phyloP scores from a whole-genome alignment of 2,888 invertebrate genomes.

The Lycaena phlaeas region DNA sequence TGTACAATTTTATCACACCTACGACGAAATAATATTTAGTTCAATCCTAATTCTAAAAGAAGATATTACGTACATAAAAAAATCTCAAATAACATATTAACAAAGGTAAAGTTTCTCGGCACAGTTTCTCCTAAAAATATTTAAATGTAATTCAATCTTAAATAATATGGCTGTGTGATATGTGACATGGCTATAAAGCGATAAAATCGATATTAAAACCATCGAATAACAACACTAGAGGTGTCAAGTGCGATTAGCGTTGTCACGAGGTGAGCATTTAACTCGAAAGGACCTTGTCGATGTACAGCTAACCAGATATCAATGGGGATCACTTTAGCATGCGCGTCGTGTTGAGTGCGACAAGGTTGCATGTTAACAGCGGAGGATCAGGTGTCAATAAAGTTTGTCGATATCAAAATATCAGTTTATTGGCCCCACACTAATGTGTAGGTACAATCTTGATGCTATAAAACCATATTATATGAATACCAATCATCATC shows the following conservation, averaged over 20 bases:
- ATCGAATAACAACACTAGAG: constrained; percentile 42
- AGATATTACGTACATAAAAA: too few relatives aligned
- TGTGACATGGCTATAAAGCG: neutral
- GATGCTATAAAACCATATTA: neutral
- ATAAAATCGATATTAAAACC: constrained; percentile 20
- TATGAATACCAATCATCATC: too few relatives aligned
- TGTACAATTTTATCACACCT: neutral
- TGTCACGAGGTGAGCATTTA: constrained; percentile 59
- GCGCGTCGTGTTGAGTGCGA: constrained; percentile 33
- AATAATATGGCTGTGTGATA: too few relatives aligned
- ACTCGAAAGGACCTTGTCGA: constrained; percentile 62
- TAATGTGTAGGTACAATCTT: constrained; percentile 44
- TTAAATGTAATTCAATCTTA: too few relatives aligned
- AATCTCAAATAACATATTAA: too few relatives aligned
- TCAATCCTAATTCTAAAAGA: too few relatives aligned
- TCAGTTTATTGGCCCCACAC: constrained; percentile 57
- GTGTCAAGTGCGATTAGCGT: constrained; percentile 61
- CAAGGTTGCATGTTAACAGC: constrained; percentile 50
- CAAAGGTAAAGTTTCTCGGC: too few relatives aligned
- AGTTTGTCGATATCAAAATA: constrained; percentile 70
- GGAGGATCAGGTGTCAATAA: constrained; percentile 63
- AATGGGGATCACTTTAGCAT: constrained; percentile 30
- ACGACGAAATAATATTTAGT: too few relatives aligned
- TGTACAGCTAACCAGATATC: constrained; percentile 41
- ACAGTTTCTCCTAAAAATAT: too few relatives aligned